Conservation (phyloP, 2,797 vertebrate species). For the Lacerta agilis region DNA sequence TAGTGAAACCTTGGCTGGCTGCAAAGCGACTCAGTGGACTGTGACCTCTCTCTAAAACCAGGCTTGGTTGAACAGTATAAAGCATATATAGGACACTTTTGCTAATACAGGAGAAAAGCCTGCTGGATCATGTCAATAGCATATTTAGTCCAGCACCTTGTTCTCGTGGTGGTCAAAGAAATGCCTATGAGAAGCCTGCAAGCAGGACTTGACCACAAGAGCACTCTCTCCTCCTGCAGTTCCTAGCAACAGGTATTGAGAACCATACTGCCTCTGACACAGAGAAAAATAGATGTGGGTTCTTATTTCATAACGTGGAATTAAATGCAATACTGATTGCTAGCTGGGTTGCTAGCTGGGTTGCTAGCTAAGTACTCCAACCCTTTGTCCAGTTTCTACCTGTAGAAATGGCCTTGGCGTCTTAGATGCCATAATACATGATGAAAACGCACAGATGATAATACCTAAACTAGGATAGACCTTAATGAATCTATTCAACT, state of each 20-base stretch:
- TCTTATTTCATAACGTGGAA: background rate
- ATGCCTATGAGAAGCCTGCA: too few species aligned
- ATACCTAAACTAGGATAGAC: background rate
- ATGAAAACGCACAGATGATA: background rate
- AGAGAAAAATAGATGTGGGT: background rate
- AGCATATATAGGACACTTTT: background rate
- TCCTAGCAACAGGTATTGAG: too few species aligned
- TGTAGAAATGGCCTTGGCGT: background rate
- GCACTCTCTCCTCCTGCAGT: too few species aligned
- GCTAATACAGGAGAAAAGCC: background rate
- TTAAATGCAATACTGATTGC: background rate
- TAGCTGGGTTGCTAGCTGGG: background rate
- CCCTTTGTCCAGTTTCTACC: too few species aligned
- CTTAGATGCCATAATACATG: fast-evolving
- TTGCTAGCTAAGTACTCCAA: background rate
- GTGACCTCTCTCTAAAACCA: background rate
- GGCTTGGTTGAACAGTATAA: background rate
- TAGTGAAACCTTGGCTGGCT: background rate
- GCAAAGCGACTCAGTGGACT: background rate
- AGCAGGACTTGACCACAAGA: too few species aligned
- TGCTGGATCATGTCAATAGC: too few species aligned
- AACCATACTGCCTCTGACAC: too few species aligned
- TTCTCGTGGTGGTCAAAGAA: too few species aligned
- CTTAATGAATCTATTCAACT: conserved; percentile 14
- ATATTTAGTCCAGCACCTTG: too few species aligned